Evolutionary conservation across 2,888 invertebrate species (phyloP).

Genomic region (Drosophila buzzatii): DNA sequence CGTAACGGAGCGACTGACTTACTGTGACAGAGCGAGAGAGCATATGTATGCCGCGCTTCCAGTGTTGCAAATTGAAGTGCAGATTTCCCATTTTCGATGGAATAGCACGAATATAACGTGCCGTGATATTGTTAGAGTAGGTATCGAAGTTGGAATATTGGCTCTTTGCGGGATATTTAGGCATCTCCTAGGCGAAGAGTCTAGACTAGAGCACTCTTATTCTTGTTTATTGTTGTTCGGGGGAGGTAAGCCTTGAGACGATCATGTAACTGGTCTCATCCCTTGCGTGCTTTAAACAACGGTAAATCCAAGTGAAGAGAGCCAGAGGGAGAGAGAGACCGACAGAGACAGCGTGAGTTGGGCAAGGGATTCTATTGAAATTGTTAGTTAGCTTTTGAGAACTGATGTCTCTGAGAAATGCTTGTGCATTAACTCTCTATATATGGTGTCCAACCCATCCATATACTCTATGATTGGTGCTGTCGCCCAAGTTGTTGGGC

Average conservation of each 20-base stretch:
- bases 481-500: slow-evolving; percentile 33
- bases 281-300: neutral
- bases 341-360: neutral
- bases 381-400: neutral
- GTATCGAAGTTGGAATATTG: no score
- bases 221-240: slow-evolving; percentile 5
- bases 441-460: neutral
- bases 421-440: neutral
- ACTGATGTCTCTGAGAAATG: neutral
- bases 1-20: neutral
- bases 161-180: neutral
- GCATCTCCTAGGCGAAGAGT: neutral
- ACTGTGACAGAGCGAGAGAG: neutral
- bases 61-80: neutral
- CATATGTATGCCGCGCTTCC: neutral
- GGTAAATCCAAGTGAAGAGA: neutral
- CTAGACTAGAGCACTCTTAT: neutral
- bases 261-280: neutral
- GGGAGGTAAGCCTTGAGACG: neutral
- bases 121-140: no score
- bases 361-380: neutral
- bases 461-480: neutral
- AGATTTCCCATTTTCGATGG: no score
- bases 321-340: neutral
- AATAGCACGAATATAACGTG: no score